Conservation (phyloP, 2,888 invertebrate genomes). For the Drosophila testacea region DNA sequence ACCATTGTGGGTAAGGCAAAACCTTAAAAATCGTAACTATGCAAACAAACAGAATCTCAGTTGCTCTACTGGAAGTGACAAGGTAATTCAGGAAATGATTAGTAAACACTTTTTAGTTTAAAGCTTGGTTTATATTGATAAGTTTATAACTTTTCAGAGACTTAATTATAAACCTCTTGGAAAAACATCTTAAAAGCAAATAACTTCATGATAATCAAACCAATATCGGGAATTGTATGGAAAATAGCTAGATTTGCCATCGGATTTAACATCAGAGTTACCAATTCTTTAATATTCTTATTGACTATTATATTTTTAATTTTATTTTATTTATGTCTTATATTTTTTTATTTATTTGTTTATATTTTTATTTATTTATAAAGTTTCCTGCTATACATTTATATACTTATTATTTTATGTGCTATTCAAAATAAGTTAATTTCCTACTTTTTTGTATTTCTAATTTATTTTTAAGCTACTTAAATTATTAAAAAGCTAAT, state of each 20-base stretch:
- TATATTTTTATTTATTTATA: neutral
- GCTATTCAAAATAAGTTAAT: too few species aligned
- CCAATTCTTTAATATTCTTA: too few species aligned
- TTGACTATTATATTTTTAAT: neutral
- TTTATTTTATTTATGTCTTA: neutral
- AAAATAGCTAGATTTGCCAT: too few species aligned
- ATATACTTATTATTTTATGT: neutral
- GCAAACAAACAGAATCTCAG: constrained; percentile 2
- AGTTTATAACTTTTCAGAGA: neutral
- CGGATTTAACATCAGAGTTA: too few species aligned
- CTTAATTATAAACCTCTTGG: neutral
- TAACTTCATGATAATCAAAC: too few species aligned
- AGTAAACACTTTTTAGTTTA: neutral
- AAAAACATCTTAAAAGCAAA: too few species aligned
- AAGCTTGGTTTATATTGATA: neutral
- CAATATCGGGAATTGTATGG: too few species aligned
- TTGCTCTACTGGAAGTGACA: constrained; percentile 17
- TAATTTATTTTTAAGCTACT: too few species aligned
- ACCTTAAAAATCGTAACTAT: neutral
- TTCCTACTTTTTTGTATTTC: too few species aligned
- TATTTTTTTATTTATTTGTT: neutral
- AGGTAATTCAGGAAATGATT: too few species aligned
- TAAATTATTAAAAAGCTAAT: too few species aligned
- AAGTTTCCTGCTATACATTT: neutral
- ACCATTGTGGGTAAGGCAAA: constrained; percentile 15